Evolutionary conservation across 2,888 invertebrate genomes (phyloP), one percentile per base, ranked within the genome.

Genomic region (Muscina levida): DNA sequence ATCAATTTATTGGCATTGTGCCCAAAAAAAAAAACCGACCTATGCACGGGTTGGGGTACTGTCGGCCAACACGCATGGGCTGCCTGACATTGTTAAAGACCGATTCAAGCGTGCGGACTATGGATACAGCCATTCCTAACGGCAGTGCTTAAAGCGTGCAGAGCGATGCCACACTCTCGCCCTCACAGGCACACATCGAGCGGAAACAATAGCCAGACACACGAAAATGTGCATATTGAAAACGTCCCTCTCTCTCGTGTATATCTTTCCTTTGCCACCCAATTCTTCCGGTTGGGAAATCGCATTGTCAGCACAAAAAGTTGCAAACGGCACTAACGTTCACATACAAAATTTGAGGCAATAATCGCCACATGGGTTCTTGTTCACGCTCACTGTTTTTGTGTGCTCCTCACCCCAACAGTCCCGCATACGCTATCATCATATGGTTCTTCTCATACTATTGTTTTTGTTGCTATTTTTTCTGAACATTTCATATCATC

Each of bases 1-100:
- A 85, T 85, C 85, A 85, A 85, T 85, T 85, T 83, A 83, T 85
- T 85, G 84, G 84, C 84, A 84, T 80, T 59, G 82, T 85, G 84
- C 84, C 85, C 31, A 31, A 31, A 85, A 84, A 83, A 77, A 46
- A 46, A 8, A 31, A 3, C n/a, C n/a, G 24, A 77, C 75, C 62
- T 82, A 73, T 75, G 59, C 72, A 75, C 67, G 59, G 48, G n/a
- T 44, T 48, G 53, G 72, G 65, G 74, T 72, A 74, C 70, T 44
- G 74, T 67, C 72, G 56, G 72, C 77, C 76, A 81, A 46, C 79
- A 79, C 79, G 78, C 76, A 82, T 80, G 76, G 74, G 72, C 72
- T 76, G 51, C 72, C 65, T 48, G 68, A 57, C 46, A 56, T n/a
- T 73, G 72, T 66, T 68, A 42, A 48, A 26, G n/a, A 31, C n/a